Evolutionary conservation across 1,140 invertebrate genomes (phyloP), one percentile per base, ranked within the genome.

Genomic region (Achroia grisella): DNA sequence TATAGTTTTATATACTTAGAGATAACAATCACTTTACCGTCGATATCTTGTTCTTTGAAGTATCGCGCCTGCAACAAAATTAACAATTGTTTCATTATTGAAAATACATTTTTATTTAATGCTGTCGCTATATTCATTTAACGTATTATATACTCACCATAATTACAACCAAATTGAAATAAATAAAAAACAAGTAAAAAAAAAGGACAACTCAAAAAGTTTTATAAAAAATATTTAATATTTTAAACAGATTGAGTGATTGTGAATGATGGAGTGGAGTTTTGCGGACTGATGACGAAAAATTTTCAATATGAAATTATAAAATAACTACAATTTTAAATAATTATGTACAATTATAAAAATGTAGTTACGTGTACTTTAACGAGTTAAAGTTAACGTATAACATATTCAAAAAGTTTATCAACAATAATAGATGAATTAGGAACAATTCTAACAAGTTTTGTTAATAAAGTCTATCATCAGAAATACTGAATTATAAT

Each of bases 21-120:
- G 17, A 23, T 23, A 23, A 23, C 2, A 3, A 23, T 23, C 17
- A 3, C 6, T 2, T 75, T 88, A 94, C 93, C 93, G 86, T 94
- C 93, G 48, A 94, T 94, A 66, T 94, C 93, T 78, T 94, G 91
- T 87, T 94, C 93, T 59, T 91, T 91, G 59, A 94, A 94, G 77
- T 94, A 93, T 42, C 93, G 89, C 28, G 93, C 93, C 93, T 94
- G 73, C 32, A 88, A 88, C 17, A 43, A 46, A n/a, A n/a, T n/a
- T n/a, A n/a, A 42, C 10, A 29, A 52, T 44, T 17, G 2, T 36
- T 10, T 35, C 0, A 30, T 27, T 40, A 42, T 39, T 35, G 13
- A 14, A 15, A 14, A 13, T 4, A 3, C 6, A 9, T 35, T 14
- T 10, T 14, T 12, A 35, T 9, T 35, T 4, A 33, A n/a, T n/a